These are phyloP conservation scores for Hirtodrosophila histrioides DNA, from an alignment of 2,888 invertebrate species.

Conservation along the genomic window DNA sequence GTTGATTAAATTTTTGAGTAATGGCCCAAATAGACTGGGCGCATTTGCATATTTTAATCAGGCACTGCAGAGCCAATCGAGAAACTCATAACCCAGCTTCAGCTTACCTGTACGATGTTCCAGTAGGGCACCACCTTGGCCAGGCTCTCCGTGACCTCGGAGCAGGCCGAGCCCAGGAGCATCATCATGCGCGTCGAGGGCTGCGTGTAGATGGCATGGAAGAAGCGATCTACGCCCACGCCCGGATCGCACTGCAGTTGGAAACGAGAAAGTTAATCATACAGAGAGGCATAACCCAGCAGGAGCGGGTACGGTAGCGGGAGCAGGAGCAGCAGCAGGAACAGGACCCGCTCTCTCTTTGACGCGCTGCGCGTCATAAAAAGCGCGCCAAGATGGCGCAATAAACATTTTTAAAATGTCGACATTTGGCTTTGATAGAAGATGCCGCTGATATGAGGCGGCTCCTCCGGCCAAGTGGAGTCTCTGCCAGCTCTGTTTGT, in stretches of 20 bases:
- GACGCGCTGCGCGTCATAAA: constrained; percentile 56
- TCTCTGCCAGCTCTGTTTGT: neutral
- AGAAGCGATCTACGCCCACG: constrained; percentile 95
- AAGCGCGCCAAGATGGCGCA: constrained; percentile 65
- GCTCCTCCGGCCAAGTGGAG: neutral
- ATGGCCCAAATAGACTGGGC: constrained; percentile 45
- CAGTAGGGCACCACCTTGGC: constrained; percentile 96
- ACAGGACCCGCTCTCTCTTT: neutral
- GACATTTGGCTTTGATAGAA: constrained; percentile 72
- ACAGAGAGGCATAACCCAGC: neutral
- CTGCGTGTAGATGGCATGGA: constrained; percentile 94
- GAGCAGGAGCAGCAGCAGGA: neutral
- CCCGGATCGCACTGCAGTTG: constrained; percentile 94
- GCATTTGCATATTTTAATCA: constrained; percentile 75
- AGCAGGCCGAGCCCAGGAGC: constrained; percentile 94
- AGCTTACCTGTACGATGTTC: constrained; percentile 93
- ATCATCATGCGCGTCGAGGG: constrained; percentile 90
- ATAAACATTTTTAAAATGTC: constrained; percentile 79
- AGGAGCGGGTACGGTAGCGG: constrained; percentile 1
- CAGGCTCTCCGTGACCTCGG: constrained; percentile 95
- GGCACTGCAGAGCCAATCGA: constrained; percentile 5
- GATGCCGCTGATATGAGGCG: constrained; percentile 42
- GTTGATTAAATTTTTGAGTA: constrained; percentile 78
- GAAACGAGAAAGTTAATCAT: constrained; percentile 2
- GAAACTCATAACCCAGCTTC: neutral